A percentile compares a stretch with the other conserved stretches of the same genome.
Evolutionary conservation across 2,113 vertebrate species (phyloP).

Genomic region (Muntiacus muntjak): DNA sequence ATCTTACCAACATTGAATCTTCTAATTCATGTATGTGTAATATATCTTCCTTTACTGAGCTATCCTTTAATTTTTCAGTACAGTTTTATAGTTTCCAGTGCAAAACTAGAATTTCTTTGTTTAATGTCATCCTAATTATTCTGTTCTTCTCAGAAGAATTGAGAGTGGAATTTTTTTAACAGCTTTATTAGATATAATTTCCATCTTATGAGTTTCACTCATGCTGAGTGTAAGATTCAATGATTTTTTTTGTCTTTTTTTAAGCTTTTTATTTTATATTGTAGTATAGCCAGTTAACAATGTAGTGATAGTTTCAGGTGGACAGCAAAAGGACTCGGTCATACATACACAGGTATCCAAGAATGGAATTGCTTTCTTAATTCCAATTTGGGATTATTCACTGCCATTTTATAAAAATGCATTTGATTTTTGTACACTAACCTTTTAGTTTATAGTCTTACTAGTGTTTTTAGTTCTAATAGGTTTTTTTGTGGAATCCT

Average conservation of each 20-base stretch:
- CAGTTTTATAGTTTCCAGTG: neutral
- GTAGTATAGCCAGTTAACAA: neutral
- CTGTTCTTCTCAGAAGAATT: neutral
- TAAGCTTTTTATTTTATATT: neutral
- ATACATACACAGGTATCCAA: neutral
- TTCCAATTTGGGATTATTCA: neutral
- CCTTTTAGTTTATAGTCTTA: neutral
- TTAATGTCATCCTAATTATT: neutral
- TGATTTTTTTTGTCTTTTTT: neutral
- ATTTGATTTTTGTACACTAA: neutral
- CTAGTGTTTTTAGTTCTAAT: neutral
- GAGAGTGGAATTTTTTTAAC: neutral
- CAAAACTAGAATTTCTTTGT: neutral
- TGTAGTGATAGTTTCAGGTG: neutral
- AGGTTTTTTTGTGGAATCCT: neutral
- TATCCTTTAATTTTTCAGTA: neutral
- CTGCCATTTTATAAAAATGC: neutral
- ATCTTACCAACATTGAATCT: neutral
- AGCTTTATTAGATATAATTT: neutral
- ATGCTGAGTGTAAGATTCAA: neutral
- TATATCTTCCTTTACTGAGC: neutral
- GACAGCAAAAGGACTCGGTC: neutral
- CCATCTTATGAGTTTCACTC: neutral
- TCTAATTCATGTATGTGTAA: neutral
- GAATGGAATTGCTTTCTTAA: neutral